These are phyloP conservation scores for Eristalis arbustorum DNA, from an alignment of 2,888 invertebrate genomes.

Conservation along the genomic window DNA sequence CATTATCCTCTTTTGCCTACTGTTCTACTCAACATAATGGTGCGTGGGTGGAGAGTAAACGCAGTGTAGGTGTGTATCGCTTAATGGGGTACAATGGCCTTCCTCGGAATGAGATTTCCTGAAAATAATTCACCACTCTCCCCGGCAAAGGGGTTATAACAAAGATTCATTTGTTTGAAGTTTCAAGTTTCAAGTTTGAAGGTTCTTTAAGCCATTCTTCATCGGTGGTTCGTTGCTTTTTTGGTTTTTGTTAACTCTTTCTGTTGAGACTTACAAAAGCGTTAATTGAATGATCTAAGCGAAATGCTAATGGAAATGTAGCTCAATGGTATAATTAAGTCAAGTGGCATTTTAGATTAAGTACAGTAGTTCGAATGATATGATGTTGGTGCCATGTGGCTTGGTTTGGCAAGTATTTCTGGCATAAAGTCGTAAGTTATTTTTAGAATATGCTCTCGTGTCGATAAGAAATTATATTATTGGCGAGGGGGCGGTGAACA, in stretches of 20 bases:
- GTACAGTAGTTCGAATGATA: not conserved
- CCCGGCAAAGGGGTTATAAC: constrained; percentile 10
- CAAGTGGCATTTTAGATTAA: not conserved
- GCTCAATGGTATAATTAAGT: not conserved
- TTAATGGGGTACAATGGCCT: constrained; percentile 47
- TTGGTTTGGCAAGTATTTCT: not conserved
- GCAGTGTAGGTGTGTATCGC: constrained; percentile 49
- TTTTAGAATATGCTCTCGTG: no score
- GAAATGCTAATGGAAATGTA: not conserved
- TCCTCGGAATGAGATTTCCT: constrained; percentile 47
- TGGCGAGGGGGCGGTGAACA: no score
- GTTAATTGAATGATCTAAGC: not conserved
- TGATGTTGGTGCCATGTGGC: not conserved
- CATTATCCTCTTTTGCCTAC: constrained; percentile 64
- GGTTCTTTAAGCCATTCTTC: not conserved
- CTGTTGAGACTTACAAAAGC: not conserved
- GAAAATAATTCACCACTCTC: constrained; percentile 30
- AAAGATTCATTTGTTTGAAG: constrained; percentile 25
- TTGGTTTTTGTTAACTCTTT: not conserved
- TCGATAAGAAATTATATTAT: no score
- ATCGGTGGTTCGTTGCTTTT: not conserved
- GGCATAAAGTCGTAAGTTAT: no score
- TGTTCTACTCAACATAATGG: constrained; percentile 42
- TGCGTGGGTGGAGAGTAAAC: constrained; percentile 27
- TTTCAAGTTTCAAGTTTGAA: constrained; percentile 1